Percentiles rank a stretch among this genome's conserved stretches.
phyloP scores from a whole-genome alignment of 2,797 vertebrate species.

The Chaetophractus vellerosus region DNA sequence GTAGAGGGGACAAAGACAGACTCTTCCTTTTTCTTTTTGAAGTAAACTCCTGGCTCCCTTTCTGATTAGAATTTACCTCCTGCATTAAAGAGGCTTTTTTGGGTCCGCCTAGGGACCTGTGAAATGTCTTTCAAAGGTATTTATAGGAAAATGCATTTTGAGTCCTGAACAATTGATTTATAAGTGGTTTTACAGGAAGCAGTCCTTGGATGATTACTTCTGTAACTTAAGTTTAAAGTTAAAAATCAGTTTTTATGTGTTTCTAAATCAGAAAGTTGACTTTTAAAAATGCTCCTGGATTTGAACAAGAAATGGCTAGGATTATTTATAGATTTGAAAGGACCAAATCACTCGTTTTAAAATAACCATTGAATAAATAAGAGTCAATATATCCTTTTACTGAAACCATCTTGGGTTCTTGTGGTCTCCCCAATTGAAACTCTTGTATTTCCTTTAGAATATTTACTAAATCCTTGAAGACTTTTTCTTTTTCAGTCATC shows the following conservation, averaged over 20 bases:
- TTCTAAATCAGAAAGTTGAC: constrained; percentile 70
- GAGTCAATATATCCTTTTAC: constrained; percentile 13
- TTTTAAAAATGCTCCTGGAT: constrained; percentile 57
- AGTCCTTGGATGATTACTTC: constrained; percentile 46
- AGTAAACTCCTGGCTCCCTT: neutral
- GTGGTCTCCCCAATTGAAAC: constrained; percentile 9
- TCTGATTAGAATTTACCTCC: neutral
- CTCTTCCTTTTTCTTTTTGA: neutral
- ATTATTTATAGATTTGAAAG: constrained; percentile 65
- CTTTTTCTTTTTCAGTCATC: neutral
- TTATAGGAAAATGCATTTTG: constrained; percentile 67
- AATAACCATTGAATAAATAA: constrained; percentile 56
- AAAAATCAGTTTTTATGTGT: constrained; percentile 65
- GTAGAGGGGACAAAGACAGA: neutral
- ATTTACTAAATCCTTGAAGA: constrained; percentile 41
- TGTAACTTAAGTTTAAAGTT: constrained; percentile 72
- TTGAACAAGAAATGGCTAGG: constrained; percentile 54
- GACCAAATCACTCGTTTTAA: constrained; percentile 47
- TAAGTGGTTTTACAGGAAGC: constrained; percentile 65
- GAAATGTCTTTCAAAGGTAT: constrained; percentile 52
- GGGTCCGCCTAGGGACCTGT: constrained; percentile 30
- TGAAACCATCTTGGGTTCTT: constrained; percentile 32
- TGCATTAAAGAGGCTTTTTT: constrained; percentile 56
- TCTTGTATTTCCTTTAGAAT: constrained; percentile 24
- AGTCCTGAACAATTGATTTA: constrained; percentile 71